Conservation (phyloP, 2,113 vertebrate species). For the Corythaixoides concolor region DNA sequence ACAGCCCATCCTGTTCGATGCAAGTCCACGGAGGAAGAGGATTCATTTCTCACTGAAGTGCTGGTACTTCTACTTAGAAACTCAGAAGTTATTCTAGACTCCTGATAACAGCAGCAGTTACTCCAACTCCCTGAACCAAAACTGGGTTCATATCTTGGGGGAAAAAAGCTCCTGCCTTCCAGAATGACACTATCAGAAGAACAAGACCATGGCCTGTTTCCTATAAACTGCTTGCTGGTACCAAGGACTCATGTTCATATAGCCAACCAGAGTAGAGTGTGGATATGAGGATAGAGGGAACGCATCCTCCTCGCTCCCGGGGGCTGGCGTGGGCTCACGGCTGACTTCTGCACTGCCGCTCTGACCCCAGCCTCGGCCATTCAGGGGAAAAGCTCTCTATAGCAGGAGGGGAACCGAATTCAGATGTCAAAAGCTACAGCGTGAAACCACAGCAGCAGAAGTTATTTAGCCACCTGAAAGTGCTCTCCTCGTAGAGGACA, state of each 20-base stretch:
- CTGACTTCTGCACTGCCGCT: no score
- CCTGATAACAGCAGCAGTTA: neutral
- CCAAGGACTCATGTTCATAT: no score
- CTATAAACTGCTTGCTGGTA: no score
- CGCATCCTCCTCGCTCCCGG: fast-evolving
- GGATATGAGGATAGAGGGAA: neutral
- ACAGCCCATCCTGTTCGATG: neutral
- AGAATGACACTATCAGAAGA: neutral
- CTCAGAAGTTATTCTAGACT: neutral
- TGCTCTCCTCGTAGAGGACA: neutral
- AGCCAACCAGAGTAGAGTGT: no score
- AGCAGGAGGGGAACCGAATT: neutral
- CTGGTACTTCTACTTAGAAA: neutral
- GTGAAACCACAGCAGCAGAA: neutral
- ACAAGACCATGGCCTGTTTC: neutral
- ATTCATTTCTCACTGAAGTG: neutral
- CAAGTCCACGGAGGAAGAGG: neutral
- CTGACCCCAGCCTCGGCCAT: neutral
- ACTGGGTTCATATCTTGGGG: no score
- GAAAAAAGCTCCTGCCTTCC: neutral
- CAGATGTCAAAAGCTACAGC: neutral
- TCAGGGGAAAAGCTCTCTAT: neutral
- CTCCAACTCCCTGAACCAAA: neutral
- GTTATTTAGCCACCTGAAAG: no score
- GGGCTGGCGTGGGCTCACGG: no score